Evolutionary conservation across 1,140 invertebrate species (phyloP).

Genomic region (Rhagoletis zephyria): DNA sequence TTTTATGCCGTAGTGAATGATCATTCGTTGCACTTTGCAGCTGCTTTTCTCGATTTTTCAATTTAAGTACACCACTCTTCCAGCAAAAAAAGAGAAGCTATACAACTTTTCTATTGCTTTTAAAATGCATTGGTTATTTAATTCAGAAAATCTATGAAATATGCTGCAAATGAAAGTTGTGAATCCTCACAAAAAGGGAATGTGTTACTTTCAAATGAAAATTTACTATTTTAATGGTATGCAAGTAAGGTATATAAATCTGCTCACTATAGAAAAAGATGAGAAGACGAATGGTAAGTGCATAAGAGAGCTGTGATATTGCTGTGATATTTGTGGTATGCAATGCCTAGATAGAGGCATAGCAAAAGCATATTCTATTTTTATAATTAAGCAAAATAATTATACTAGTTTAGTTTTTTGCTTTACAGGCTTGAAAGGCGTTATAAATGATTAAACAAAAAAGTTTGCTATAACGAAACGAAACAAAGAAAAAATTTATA

Average conservation of each 20-base stretch:
- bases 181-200: neutral
- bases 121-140: too few relatives aligned
- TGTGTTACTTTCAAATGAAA: neutral
- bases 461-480: slow-evolving; percentile 16
- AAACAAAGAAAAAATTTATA: slow-evolving; percentile 16
- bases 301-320: slow-evolving; percentile 25
- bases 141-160: too few relatives aligned
- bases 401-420: slow-evolving; percentile 41
- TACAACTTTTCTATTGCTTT: too few relatives aligned
- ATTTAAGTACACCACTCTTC: too few relatives aligned
- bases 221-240: too few relatives aligned
- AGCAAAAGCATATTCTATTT: neutral
- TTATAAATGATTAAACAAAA: slow-evolving; percentile 32
- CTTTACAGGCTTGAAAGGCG: slow-evolving; percentile 49
- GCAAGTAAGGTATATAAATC: neutral
- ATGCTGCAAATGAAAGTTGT: too few relatives aligned
- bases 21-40: too few relatives aligned
- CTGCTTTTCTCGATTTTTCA: too few relatives aligned
- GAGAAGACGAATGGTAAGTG: slow-evolving; percentile 17
- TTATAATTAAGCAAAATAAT: slow-evolving; percentile 39
- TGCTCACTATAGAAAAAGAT: slow-evolving; percentile 10
- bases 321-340: neutral
- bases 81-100: too few relatives aligned
- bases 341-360: neutral
- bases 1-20: too few relatives aligned